Conservation (phyloP, 2,797 vertebrate genomes). For the Chelmon rostratus region DNA sequence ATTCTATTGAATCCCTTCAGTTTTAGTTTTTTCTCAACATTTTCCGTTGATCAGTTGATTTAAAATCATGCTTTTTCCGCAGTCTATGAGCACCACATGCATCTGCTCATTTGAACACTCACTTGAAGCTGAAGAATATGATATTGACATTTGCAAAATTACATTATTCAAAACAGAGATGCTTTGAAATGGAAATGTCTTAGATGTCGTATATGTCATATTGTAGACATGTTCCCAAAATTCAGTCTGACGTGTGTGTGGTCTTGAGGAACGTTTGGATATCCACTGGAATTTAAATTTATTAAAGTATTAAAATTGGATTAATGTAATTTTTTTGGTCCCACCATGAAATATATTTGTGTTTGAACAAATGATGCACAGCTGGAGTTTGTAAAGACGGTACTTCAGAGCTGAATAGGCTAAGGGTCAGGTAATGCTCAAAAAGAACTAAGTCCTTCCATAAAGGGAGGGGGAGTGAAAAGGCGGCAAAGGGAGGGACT, state of each 20-base stretch:
- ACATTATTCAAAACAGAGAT: neutral
- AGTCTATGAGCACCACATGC: neutral
- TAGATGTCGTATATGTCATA: neutral
- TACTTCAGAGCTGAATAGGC: neutral
- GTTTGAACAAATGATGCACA: neutral
- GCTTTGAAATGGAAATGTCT: neutral
- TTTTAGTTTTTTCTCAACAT: neutral
- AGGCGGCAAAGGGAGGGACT: neutral
- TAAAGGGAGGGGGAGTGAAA: neutral
- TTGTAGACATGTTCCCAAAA: neutral
- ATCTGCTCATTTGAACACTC: neutral
- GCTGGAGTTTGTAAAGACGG: neutral
- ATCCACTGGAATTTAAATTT: neutral
- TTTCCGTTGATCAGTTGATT: neutral
- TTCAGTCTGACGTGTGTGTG: neutral
- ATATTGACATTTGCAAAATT: neutral
- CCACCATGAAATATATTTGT: neutral
- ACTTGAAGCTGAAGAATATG: neutral
- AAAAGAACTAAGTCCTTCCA: neutral
- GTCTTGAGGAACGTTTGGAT: neutral
- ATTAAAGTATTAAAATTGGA: neutral
- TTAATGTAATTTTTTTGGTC: neutral
- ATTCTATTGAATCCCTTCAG: neutral
- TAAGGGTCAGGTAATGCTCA: neutral
- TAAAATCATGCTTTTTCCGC: neutral